Evolutionary conservation across 1,140 invertebrate genomes (phyloP).

Genomic region (Coelopa frigida): DNA sequence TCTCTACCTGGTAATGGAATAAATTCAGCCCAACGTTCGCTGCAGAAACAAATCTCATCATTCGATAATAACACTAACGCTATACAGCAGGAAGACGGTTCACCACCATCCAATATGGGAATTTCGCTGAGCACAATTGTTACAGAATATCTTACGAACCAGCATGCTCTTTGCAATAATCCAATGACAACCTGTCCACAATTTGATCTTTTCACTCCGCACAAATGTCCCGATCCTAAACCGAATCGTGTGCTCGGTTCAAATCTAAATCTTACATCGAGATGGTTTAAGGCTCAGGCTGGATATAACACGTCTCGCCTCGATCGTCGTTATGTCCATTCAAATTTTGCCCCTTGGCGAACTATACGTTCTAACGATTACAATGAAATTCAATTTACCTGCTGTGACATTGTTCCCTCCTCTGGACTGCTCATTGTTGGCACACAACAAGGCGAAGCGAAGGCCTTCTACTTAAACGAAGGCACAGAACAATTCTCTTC

Average conservation of each 20-base stretch:
- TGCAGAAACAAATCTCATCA: slow-evolving; percentile 61
- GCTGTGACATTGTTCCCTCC: slow-evolving; percentile 57
- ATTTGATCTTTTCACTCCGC: slow-evolving; percentile 82
- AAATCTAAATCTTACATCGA: slow-evolving; percentile 63
- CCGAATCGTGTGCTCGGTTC: slow-evolving; percentile 57
- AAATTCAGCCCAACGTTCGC: slow-evolving; percentile 46
- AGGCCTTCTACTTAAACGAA: slow-evolving; percentile 75
- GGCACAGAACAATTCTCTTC: slow-evolving; percentile 72
- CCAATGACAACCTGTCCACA: slow-evolving; percentile 86
- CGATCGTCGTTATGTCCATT: slow-evolving; percentile 78
- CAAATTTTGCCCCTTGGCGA: slow-evolving; percentile 79
- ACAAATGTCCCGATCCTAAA: slow-evolving; percentile 86
- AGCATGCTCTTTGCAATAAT: slow-evolving; percentile 89
- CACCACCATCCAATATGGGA: slow-evolving; percentile 32
- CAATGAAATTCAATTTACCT: slow-evolving; percentile 76
- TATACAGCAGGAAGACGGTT: slow-evolving; percentile 18
- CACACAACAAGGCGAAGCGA: slow-evolving; percentile 79
- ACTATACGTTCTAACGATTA: slow-evolving; percentile 66
- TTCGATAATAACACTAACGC: slow-evolving; percentile 27
- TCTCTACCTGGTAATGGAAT: too few species aligned
- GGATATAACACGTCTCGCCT: slow-evolving; percentile 54
- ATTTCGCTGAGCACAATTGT: slow-evolving; percentile 87
- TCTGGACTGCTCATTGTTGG: slow-evolving; percentile 78
- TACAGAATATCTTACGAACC: slow-evolving; percentile 91
- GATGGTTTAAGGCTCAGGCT: slow-evolving; percentile 50